Evolutionary conservation across 2,888 invertebrate genomes (phyloP).

Genomic region (Meandrusa payeni): DNA sequence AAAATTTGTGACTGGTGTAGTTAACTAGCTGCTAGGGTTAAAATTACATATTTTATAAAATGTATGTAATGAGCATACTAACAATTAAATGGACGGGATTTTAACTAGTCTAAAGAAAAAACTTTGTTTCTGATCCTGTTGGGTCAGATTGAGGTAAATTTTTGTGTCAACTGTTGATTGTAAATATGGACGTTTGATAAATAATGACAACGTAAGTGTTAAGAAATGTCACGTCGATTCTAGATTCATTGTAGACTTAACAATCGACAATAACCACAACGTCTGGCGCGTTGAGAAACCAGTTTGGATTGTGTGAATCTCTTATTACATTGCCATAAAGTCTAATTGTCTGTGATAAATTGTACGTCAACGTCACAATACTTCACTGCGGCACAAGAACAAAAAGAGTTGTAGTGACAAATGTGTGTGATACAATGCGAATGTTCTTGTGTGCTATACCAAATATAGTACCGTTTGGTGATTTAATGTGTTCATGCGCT

Average conservation of each 20-base stretch:
- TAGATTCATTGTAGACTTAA: slow-evolving; percentile 11
- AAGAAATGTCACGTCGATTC: slow-evolving; percentile 7
- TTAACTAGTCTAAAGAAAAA: too few relatives aligned
- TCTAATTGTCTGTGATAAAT: slow-evolving; percentile 37
- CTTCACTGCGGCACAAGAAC: slow-evolving; percentile 28
- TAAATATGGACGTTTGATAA: too few relatives aligned
- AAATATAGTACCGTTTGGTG: too few relatives aligned
- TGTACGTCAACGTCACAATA: slow-evolving; percentile 31
- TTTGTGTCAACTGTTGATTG: too few relatives aligned
- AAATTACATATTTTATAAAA: too few relatives aligned
- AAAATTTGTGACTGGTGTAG: too few relatives aligned
- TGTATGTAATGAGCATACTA: too few relatives aligned
- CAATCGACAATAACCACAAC: slow-evolving; percentile 29
- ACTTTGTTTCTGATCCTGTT: too few relatives aligned
- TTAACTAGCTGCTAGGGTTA: too few relatives aligned
- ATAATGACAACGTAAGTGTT: neutral
- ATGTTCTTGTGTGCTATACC: slow-evolving; percentile 23
- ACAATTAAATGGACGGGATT: too few relatives aligned
- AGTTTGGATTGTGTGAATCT: slow-evolving; percentile 35
- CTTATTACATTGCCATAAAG: slow-evolving; percentile 40
- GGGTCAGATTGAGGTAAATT: too few relatives aligned
- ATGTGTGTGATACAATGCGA: slow-evolving; percentile 31
- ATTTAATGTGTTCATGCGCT: too few relatives aligned
- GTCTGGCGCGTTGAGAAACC: slow-evolving; percentile 39
- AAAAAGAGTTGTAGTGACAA: slow-evolving; percentile 43